Conservation (phyloP, 2,797 vertebrate genomes). For the Fratercula arctica region DNA sequence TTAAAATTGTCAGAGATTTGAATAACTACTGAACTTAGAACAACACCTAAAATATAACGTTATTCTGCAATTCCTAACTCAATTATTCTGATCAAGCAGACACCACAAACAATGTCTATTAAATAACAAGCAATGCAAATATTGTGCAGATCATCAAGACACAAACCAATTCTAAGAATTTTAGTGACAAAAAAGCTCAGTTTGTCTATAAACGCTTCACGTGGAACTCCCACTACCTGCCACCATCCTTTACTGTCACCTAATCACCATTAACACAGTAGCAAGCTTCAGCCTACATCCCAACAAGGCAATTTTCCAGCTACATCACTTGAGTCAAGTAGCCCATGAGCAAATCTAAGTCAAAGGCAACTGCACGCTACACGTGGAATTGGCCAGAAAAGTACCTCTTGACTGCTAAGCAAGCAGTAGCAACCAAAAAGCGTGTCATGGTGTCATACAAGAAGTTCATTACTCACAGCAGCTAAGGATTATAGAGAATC, state of each 20-base stretch:
- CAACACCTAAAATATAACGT: accelerated
- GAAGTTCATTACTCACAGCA: neutral
- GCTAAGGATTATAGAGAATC: neutral
- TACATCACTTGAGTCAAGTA: too few species aligned
- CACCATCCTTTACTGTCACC: neutral
- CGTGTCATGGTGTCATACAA: accelerated
- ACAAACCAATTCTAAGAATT: neutral
- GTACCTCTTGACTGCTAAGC: accelerated
- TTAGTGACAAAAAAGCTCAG: neutral
- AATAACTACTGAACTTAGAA: neutral
- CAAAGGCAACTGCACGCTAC: too few species aligned
- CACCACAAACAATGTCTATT: neutral
- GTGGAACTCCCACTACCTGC: neutral
- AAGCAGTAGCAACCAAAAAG: neutral
- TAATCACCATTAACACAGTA: accelerated
- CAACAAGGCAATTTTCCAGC: accelerated
- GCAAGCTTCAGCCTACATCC: neutral
- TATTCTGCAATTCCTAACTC: neutral
- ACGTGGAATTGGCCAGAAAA: accelerated
- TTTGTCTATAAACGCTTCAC: neutral
- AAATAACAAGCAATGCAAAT: neutral
- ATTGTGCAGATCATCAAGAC: too few species aligned
- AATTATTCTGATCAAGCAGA: neutral
- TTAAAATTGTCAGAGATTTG: neutral
- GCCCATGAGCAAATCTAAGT: neutral